Evolutionary conservation across 1,140 invertebrate species (phyloP), one percentile per base, ranked within the genome.

Genomic region (Drosophila miranda): DNA sequence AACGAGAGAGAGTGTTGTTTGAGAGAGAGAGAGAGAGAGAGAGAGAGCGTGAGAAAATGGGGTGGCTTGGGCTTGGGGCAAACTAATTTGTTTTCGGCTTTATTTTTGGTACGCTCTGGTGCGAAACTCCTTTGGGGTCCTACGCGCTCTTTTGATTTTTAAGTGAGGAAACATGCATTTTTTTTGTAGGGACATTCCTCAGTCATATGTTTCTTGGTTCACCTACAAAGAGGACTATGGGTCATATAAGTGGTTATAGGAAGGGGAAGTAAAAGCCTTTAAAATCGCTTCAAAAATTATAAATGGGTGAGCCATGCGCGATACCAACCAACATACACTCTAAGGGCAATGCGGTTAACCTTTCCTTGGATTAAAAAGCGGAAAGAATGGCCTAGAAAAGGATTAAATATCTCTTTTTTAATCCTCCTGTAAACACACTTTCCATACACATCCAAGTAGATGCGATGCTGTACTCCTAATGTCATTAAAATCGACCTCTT

Each of bases 61-160:
- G 34, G 38, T n/a, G 54, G 62, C 50, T 44, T 50, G 3, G 62
- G 48, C 23, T 26, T 26, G 23, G 23, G 23, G 42, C 45, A 42
- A 49, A 51, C 43, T 55, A 77, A 86, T 86, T 80, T 84, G 80
- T 84, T 86, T 80, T 86, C 63, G 51, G 50, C 51, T 16, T 71
- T 61, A 49, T 63, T 52, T 48, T 34, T 34, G 30, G 30, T 11
- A 34, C 66, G 56, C 54, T 57, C 43, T 53, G 49, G 53, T 14
- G 38, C 53, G 45, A 57, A 71, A 83, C 75, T 75, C 75, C 79
- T 82, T 74, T 60, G 78, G 78, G 69, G 63, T 60, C 34, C 21
- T 19, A 34, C 41, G 38, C 70, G 28, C 79, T 71, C 66, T 82
- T 83, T 75, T 83, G 66, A 84, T 84, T 83, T 84, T 60, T 56